phyloP scores from a whole-genome alignment of 2,113 vertebrate genomes.

The Lagopus leucura region DNA sequence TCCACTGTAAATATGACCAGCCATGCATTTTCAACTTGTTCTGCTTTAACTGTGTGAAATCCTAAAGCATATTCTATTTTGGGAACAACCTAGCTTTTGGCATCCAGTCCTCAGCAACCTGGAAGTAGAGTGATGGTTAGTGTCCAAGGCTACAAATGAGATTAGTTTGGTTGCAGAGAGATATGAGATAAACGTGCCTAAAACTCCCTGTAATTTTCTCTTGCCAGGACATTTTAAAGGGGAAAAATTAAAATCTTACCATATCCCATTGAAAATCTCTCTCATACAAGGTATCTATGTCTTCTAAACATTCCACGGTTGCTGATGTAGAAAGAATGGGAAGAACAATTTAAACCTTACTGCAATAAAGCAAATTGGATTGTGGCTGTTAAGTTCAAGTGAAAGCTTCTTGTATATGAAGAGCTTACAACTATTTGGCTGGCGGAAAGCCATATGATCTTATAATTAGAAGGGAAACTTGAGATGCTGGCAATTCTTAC shows the following conservation, averaged over 20 bases:
- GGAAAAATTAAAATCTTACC: background rate
- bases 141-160: constrained; percentile 56
- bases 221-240: background rate
- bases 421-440: constrained; percentile 56
- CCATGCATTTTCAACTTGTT: constrained; percentile 22
- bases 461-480: constrained; percentile 18
- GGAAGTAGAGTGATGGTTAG: constrained; percentile 30
- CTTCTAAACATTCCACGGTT: background rate
- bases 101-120: constrained; percentile 18
- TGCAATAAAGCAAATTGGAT: constrained; percentile 52
- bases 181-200: constrained; percentile 24
- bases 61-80: constrained; percentile 27
- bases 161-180: constrained; percentile 36
- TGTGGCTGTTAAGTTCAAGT: constrained; percentile 41
- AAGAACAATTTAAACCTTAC: constrained; percentile 36
- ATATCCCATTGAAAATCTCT: background rate
- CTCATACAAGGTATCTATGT: background rate
- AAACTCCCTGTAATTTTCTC: background rate
- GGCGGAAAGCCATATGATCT: constrained; percentile 47
- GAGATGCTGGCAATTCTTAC: background rate
- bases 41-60: background rate
- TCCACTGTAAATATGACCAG: background rate
- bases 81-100: background rate
- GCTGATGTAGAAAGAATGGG: background rate
- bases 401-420: constrained; percentile 66